A percentile compares a stretch with the other conserved stretches of the same genome.
phyloP scores from a whole-genome alignment of 2,888 invertebrate genomes.

The Acrobasis consociella region DNA sequence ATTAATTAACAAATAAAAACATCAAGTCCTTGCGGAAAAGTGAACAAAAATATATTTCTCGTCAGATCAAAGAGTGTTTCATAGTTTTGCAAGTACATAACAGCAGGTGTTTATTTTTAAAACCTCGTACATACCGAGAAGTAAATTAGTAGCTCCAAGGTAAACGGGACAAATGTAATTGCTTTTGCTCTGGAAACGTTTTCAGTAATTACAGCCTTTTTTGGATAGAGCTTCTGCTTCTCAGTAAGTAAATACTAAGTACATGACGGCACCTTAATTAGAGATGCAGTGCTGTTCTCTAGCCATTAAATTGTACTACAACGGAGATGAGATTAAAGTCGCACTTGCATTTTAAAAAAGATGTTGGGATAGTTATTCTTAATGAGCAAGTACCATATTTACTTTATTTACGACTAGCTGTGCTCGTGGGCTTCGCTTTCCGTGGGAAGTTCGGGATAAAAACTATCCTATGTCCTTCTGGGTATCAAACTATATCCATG shows the following conservation, averaged over 20 bases:
- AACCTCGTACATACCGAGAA: background rate
- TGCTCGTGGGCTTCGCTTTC: too few relatives aligned
- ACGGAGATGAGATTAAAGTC: slow-evolving; percentile 11
- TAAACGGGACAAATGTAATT: slow-evolving; percentile 6
- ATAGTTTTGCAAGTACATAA: too few relatives aligned
- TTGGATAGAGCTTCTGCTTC: background rate
- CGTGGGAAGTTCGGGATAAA: too few relatives aligned
- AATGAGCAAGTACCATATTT: too few relatives aligned
- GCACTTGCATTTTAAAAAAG: background rate
- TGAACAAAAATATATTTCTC: too few relatives aligned
- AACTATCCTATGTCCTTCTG: too few relatives aligned
- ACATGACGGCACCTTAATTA: slow-evolving; percentile 9
- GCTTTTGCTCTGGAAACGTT: slow-evolving; percentile 1
- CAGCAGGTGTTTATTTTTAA: background rate
- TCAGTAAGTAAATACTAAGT: slow-evolving; percentile 12
- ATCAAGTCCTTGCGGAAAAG: too few relatives aligned
- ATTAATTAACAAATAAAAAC: too few relatives aligned
- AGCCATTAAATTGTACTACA: background rate
- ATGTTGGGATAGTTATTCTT: too few relatives aligned
- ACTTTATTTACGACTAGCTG: too few relatives aligned
- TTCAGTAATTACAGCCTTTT: slow-evolving; percentile 1
- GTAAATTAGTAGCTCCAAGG: background rate
- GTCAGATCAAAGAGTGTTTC: too few relatives aligned
- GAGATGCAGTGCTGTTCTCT: slow-evolving; percentile 8
- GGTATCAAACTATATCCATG: too few relatives aligned